Evolutionary conservation across 2,113 vertebrate genomes (phyloP), one percentile per base, ranked within the genome.

Genomic region (Trachemys scripta): DNA sequence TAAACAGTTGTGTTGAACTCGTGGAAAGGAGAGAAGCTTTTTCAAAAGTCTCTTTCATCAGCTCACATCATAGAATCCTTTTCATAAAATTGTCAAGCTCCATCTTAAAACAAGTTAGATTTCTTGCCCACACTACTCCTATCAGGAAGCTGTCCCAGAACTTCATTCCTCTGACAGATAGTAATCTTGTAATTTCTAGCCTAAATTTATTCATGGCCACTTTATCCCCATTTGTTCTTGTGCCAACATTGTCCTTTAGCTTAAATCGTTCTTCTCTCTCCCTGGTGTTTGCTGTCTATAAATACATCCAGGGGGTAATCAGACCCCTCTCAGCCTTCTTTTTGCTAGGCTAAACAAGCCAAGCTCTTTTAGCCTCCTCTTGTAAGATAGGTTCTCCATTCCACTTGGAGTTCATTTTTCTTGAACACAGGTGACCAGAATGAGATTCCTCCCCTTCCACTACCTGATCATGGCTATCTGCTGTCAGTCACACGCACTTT

Each of bases 1-100:
- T 6, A 80, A 62, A 49, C 47, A 51, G n/a, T 2, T 2, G 0
- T 38, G 24, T 9, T 51, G 5, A 31, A 4, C 12, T 62, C 6
- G 13, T 31, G 47, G 82, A 16, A 57, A 57, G 90, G 75, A 62
- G 59, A 87, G 91, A 31, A 82, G n/a, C 20, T 75, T 75, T 72
- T 75, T 42, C 38, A 42, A 25, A 82, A 85, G 20, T 56, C 81
- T 29, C 20, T 51, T 76, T 90, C 35, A 11, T 85, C 85, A 85
- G n/a, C 16, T n/a, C 16, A 69, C 16, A n/a, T 69, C 35, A 16
- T 62, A 62, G 16, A 62, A 31, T 31, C 57, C 12, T 27, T 62
- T 35, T 31, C 29, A 62, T 31, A 35, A 62, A 35, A 31, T 62
- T 62, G 3, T 35, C 59, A 62, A 16, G 59, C 13, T 62, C 57